Percentiles rank a stretch among this genome's conserved stretches.
Conservation (phyloP, 2,888 invertebrate genomes). For the Drosophila kambysellisi region DNA sequence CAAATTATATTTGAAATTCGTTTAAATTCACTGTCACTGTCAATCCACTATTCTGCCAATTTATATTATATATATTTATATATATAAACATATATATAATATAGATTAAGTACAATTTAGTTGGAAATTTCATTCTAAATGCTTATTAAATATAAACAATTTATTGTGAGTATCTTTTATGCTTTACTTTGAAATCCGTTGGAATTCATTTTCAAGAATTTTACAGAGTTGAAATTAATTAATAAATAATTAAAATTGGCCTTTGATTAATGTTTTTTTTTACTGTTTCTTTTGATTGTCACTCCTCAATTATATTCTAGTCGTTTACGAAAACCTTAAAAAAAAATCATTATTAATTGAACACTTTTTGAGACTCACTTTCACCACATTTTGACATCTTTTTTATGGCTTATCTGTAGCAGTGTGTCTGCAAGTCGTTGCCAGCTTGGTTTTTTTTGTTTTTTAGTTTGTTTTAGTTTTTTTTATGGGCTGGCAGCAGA, state of each 20-base stretch:
- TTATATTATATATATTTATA: neutral
- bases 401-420: neutral
- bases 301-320: too few relatives aligned
- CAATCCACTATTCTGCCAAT: neutral
- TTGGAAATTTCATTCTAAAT: neutral
- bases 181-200: neutral
- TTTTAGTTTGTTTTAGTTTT: neutral
- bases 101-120: neutral
- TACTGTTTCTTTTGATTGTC: neutral
- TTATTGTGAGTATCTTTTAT: neutral
- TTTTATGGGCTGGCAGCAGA: conserved; percentile 23
- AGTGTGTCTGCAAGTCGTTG: conserved; percentile 28
- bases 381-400: neutral
- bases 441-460: neutral
- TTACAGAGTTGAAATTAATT: rapidly evolving
- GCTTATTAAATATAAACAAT: neutral
- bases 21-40: neutral
- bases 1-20: neutral
- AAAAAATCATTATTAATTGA: neutral
- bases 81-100: too few relatives aligned
- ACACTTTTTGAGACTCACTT: neutral
- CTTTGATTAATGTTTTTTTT: neutral
- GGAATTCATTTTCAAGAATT: neutral
- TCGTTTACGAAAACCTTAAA: too few relatives aligned
- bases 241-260: neutral